These are phyloP conservation scores for Oopsacas minuta DNA, from an alignment of 37 sponge, comb jelly and placozoan species.

Conservation along the genomic window DNA sequence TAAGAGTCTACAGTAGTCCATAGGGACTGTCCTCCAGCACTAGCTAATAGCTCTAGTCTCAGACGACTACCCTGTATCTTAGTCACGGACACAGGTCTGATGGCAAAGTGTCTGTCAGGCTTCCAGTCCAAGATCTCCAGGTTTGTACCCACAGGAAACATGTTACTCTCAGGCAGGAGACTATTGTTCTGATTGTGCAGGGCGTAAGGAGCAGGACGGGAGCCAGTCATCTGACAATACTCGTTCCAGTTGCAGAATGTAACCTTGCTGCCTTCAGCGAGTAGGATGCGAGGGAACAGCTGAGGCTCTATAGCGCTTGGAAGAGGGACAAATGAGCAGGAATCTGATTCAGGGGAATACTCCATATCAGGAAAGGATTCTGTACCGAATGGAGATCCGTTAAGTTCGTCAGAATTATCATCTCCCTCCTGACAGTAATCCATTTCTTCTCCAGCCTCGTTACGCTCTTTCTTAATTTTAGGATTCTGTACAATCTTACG, in stretches of 20 bases:
- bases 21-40: not conserved
- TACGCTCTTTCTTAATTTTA: not conserved
- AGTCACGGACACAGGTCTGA: not conserved
- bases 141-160: not conserved
- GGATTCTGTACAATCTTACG: not conserved
- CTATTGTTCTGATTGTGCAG: conserved; percentile 5
- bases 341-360: not conserved
- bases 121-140: not conserved
- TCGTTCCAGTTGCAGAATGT: not conserved
- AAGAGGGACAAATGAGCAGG: not conserved
- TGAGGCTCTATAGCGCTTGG: not conserved
- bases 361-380: not conserved
- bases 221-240: conserved; percentile 1
- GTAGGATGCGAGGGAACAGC: not conserved
- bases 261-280: not conserved
- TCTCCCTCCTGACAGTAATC: not conserved
- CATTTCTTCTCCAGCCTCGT: not conserved
- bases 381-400: not conserved
- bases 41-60: not conserved
- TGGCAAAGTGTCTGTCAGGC: not conserved
- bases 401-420: not conserved
- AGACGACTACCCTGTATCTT: not conserved
- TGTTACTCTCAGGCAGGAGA: conserved; percentile 5
- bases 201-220: not conserved
- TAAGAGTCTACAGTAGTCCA: conserved; percentile 2